Base-by-base conservation (phyloP, 1,140 invertebrate species). In the Heliconius hermathena region DNA sequence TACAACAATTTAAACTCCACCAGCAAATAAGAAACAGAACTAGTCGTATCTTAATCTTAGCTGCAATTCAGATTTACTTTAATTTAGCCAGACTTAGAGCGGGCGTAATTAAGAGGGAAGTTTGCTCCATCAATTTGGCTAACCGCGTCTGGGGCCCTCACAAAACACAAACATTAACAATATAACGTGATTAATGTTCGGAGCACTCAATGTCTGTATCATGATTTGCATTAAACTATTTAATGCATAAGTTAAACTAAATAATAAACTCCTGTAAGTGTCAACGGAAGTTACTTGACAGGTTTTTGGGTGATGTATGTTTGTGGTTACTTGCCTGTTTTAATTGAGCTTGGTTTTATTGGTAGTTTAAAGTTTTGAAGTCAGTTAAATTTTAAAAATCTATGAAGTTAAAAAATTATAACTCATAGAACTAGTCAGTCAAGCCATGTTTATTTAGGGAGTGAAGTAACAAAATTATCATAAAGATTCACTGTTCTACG, bases 171-270 rank as follows among this genome's bases (percentile, higher is more conserved):
- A 84, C 83, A 83, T 77, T 76, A 80, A 80, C 79, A 80, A 84
- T 85, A 84, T 85, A 84, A 78, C 79, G 80, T 92, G 91, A 93
- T 92, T 93, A 92, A 93, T 93, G 89, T 86, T 87, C 72, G 78
- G 79, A 88, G 82, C 86, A 87, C 87, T 91, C 87, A 85, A 89
- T 87, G 84, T 86, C 84, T 85, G 81, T 78, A 89, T 82, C 87
- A 82, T 93, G 89, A 93, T 93, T 92, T 91, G 91, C 92, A 90
- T 91, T 88, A 92, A 92, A 92, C 88, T 91, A 90, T 84, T 88
- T 90, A 91, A 91, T 89, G 86, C 84, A 86, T 74, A 79, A 82
- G 81, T 82, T 82, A 75, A 33, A 72, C 72, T 66, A 75, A 78
- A 78, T 73, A 78, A 78, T 81, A 74, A 78, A 81, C 73, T 74